phyloP scores from a whole-genome alignment of 1,140 invertebrate species.

The Rhizoglyphus robini region DNA sequence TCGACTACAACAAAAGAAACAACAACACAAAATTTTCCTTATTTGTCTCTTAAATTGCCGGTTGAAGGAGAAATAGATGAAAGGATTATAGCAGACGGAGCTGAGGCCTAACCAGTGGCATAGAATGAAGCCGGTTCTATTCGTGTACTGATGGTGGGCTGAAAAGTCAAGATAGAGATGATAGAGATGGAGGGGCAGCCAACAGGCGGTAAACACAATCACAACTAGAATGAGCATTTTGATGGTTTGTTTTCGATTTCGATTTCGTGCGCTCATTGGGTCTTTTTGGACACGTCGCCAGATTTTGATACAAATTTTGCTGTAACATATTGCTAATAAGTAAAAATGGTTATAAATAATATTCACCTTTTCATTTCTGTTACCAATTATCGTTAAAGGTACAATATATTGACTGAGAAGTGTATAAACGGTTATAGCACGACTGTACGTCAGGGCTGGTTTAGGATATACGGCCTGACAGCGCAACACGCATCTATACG shows the following conservation, averaged over 20 bases:
- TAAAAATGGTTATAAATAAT: too few relatives aligned
- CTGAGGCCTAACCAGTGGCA: constrained; percentile 87
- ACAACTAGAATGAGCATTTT: constrained; percentile 19
- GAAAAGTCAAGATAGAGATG: background rate
- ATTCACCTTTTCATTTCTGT: too few relatives aligned
- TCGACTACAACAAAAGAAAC: background rate
- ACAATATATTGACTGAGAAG: background rate
- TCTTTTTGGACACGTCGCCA: constrained; percentile 10
- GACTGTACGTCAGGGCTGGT: too few relatives aligned
- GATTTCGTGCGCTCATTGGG: background rate
- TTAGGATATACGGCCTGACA: constrained; percentile 14
- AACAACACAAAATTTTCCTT: background rate
- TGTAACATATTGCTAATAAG: constrained; percentile 10
- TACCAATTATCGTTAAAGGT: background rate
- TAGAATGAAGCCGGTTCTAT: constrained; percentile 52
- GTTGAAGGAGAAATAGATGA: constrained; percentile 85
- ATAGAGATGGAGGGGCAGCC: background rate
- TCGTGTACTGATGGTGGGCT: background rate
- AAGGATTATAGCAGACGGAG: constrained; percentile 87
- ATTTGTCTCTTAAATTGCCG: background rate
- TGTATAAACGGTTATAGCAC: constrained; percentile 8
- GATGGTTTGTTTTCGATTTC: background rate
- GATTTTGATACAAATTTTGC: constrained; percentile 11
- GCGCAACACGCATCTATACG: background rate
- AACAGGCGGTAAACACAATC: constrained; percentile 11